A percentile compares a stretch with the other conserved stretches of the same genome.
Conservation (phyloP, 2,888 invertebrate species). For the Melieria crassipennis region DNA sequence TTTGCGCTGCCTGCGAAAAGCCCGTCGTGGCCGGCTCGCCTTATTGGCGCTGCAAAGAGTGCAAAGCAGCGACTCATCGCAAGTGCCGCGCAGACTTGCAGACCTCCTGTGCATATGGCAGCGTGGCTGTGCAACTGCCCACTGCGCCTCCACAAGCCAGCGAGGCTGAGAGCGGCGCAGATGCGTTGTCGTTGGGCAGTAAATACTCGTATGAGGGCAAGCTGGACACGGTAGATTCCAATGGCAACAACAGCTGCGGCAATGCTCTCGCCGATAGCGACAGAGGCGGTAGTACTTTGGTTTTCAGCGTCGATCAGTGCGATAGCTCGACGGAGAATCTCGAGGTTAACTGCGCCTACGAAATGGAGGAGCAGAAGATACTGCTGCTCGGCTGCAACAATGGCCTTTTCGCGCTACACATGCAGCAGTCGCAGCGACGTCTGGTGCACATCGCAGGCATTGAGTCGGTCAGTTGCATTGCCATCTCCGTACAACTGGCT, state of each 20-base stretch:
- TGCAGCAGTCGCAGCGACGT: slow-evolving; percentile 42
- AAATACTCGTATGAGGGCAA: slow-evolving; percentile 50
- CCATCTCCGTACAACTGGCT: slow-evolving; percentile 69
- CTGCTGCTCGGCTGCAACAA: slow-evolving; percentile 60
- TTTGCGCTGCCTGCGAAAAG: slow-evolving; percentile 57
- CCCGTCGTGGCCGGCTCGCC: slow-evolving; percentile 56
- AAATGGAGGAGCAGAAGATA: slow-evolving; percentile 58
- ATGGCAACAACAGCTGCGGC: slow-evolving; percentile 19
- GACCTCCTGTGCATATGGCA: slow-evolving; percentile 43
- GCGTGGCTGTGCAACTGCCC: slow-evolving; percentile 21
- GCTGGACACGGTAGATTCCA: slow-evolving; percentile 32
- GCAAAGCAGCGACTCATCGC: slow-evolving; percentile 60
- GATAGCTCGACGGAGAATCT: slow-evolving; percentile 41
- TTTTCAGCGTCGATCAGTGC: slow-evolving; percentile 42
- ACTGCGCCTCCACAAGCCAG: background rate
- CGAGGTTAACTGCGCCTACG: slow-evolving; percentile 62
- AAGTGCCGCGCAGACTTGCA: slow-evolving; percentile 61
- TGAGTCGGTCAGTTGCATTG: slow-evolving; percentile 72
- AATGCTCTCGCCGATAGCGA: background rate
- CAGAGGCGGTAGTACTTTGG: slow-evolving; percentile 36
- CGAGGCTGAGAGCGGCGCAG: slow-evolving; percentile 35
- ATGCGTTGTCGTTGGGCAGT: slow-evolving; percentile 39
- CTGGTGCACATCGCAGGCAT: slow-evolving; percentile 69
- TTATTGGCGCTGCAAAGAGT: slow-evolving; percentile 64
- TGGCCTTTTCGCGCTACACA: slow-evolving; percentile 62